Conservation (phyloP, 2,113 vertebrate species). For the Stigmatopora nigra region DNA sequence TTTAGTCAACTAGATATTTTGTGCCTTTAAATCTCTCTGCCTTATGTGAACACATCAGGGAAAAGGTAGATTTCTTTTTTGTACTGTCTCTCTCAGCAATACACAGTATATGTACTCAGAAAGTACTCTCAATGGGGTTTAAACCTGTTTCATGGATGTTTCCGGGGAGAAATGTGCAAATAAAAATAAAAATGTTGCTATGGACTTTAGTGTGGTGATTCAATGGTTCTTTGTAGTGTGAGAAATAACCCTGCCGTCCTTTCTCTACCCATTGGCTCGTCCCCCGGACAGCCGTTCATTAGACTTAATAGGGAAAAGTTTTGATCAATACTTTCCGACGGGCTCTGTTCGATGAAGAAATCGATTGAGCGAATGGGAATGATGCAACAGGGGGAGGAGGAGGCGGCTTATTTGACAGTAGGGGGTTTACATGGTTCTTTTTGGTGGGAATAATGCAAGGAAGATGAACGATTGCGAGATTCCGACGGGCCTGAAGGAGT, state of each 20-base stretch:
- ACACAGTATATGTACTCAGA: slow-evolving; percentile 11
- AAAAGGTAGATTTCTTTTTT: slow-evolving; percentile 41
- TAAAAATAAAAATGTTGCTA: slow-evolving; percentile 19
- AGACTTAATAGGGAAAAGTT: slow-evolving; percentile 33
- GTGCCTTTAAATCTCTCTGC: slow-evolving; percentile 61
- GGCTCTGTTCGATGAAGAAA: slow-evolving; percentile 45
- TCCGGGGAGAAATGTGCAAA: slow-evolving; percentile 23
- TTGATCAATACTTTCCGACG: slow-evolving; percentile 64
- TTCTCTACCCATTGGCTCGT: slow-evolving; percentile 17
- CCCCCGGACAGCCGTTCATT: slow-evolving; percentile 42
- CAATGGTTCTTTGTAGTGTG: not conserved
- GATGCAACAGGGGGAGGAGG: slow-evolving; percentile 16
- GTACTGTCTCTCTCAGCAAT: slow-evolving; percentile 28
- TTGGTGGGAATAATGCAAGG: not conserved
- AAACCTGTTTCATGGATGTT: slow-evolving; percentile 26
- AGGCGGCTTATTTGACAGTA: not conserved
- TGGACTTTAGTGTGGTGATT: not conserved
- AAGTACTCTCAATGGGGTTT: not conserved
- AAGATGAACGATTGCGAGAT: slow-evolving; percentile 75
- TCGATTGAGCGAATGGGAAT: slow-evolving; percentile 41
- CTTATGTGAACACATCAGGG: slow-evolving; percentile 51
- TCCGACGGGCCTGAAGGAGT: slow-evolving; percentile 80
- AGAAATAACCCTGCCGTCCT: not conserved
- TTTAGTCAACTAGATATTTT: slow-evolving; percentile 42
- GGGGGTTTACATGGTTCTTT: not conserved